Base-by-base conservation (phyloP, 2,888 invertebrate species). In the Platerodrilus igneus region DNA sequence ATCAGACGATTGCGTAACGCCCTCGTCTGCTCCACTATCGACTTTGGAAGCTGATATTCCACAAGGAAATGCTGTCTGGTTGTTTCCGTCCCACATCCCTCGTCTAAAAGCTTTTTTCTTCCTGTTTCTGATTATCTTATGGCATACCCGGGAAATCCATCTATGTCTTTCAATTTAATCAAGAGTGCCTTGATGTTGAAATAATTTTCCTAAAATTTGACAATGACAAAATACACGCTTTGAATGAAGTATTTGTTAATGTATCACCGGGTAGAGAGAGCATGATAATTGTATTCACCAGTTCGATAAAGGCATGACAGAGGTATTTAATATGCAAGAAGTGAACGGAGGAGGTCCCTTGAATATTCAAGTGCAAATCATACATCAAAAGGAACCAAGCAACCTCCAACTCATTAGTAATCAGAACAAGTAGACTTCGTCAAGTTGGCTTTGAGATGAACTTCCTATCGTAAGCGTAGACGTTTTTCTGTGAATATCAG, bases 11-110 rank as follows among this genome's bases (percentile, higher is more conserved):
- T 37, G 39, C 40, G 45, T 37, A 32, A 40, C 37, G 41, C 38
- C 41, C 44, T 37, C 32, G 44, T 43, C 45, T 40, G 39, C 30
- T 42, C 37, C 39, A 47, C 49, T 49, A 49, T 49, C 37, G 49
- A 49, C 49, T 49, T 40, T 18, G 44, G 36, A 35, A 41, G 40
- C 40, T 36, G 41, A 36, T 33, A 36, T 32, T 35, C 37, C 37
- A 35, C 39, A 36, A 35, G 39, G 39, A 44, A 35, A 26, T 34
- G 30, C 41, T 29, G 42, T 42, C 37, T 37, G 42, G 33, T 34
- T 37, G 36, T 19, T 37, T 42, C 36, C 41, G 28, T 27, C 36
- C 36, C 41, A 25, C 21, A 27, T 36, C 32, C 25, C 25, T 37
- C 20, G 14, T 29, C 36, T 8, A 33, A 25, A 21, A 17, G 35